These are phyloP conservation scores for Anthoscopus minutus DNA, from an alignment of 2,113 vertebrate genomes.

Conservation along the genomic window DNA sequence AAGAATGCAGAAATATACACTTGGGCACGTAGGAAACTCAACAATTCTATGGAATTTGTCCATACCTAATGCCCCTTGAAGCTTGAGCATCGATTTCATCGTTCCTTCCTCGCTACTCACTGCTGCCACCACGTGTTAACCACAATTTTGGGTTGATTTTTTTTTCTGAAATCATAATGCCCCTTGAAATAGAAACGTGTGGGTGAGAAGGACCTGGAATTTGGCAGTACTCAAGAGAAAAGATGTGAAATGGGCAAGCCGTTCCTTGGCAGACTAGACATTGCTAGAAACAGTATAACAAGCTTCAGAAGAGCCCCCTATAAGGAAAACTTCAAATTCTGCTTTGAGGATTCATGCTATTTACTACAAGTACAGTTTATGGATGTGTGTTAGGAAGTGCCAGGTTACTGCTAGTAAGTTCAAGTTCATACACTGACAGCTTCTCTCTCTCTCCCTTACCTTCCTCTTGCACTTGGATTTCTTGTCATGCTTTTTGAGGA, in stretches of 20 bases:
- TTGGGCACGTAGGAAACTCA: neutral
- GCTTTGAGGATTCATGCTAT: neutral
- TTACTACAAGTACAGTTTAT: neutral
- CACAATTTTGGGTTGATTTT: neutral
- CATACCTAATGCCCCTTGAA: neutral
- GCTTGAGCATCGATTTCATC: neutral
- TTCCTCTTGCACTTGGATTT: neutral
- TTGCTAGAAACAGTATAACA: neutral
- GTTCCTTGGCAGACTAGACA: neutral
- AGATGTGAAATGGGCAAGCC: neutral
- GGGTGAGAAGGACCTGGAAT: neutral
- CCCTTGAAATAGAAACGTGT: neutral
- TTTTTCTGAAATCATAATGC: neutral
- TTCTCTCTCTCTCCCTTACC: neutral
- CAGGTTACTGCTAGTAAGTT: neutral
- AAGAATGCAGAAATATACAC: neutral
- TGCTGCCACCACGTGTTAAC: conserved; percentile 55
- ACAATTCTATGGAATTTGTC: neutral
- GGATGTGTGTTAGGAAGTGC: neutral
- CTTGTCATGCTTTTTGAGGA: neutral
- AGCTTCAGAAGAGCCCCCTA: neutral
- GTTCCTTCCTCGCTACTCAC: neutral
- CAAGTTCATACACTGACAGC: neutral
- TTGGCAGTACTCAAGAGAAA: neutral
- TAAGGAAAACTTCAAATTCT: neutral